phyloP scores from a whole-genome alignment of 2,797 vertebrate species.

The Brachyalestes nurse region DNA sequence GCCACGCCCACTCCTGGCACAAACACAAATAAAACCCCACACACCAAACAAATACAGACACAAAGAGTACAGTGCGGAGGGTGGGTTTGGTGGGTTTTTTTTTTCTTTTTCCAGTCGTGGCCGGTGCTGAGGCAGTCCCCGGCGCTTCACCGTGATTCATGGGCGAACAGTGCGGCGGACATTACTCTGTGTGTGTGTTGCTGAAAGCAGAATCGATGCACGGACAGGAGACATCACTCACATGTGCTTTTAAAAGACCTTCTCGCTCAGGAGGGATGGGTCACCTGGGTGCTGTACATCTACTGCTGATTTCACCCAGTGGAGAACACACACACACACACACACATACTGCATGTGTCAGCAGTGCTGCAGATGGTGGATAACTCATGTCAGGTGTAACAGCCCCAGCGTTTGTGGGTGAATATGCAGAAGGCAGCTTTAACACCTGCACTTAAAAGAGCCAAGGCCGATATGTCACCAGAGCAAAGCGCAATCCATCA shows the following conservation, averaged over 20 bases:
- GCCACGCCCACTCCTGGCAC: too few species aligned
- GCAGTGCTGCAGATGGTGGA: slow-evolving; percentile 10
- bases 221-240: slow-evolving; percentile 61
- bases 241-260: slow-evolving; percentile 38
- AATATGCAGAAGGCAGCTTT: slow-evolving; percentile 8
- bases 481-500: background rate
- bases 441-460: slow-evolving; percentile 7
- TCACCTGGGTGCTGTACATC: slow-evolving; percentile 43
- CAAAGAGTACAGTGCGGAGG: too few species aligned
- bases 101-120: slow-evolving; percentile 69
- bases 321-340: slow-evolving; percentile 32
- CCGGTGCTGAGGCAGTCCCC: slow-evolving; percentile 71
- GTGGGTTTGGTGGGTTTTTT: too few species aligned
- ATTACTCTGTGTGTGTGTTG: slow-evolving; percentile 52
- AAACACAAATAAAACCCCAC: too few species aligned
- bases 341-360: slow-evolving; percentile 62
- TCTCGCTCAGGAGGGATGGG: slow-evolving; percentile 42
- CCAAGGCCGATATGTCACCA: background rate
- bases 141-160: slow-evolving; percentile 65
- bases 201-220: slow-evolving; percentile 58
- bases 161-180: slow-evolving; percentile 41
- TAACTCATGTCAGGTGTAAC: slow-evolving; percentile 25
- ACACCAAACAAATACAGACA: background rate
- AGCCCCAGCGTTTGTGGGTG: background rate
- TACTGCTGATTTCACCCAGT: slow-evolving; percentile 40